Base-by-base conservation (phyloP, 2,113 vertebrate genomes). In the Dasyornis broadbenti region DNA sequence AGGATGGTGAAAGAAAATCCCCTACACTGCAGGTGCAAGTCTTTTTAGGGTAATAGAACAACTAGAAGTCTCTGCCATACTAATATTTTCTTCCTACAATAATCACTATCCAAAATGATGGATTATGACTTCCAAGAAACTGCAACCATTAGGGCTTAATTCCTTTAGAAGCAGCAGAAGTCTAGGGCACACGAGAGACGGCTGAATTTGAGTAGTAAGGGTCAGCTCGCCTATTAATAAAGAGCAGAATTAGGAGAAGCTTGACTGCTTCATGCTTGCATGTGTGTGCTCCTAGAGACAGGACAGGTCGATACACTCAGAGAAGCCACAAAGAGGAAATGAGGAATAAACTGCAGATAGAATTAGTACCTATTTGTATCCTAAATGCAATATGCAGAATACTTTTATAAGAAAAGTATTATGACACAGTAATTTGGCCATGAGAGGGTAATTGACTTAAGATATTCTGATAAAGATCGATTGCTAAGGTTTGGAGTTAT, bases 401-500 rank as follows among this genome's bases (percentile, higher is more conserved):
- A 69, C 57, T 90, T 88, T 59, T 82, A 88, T 95, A 97, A 96
- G 92, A 77, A 92, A 97, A 96, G 73, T 81, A 75, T 88, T 72
- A 95, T 91, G 92, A 59, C 75, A 91, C 78, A 91, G 94, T 92
- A 89, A 93, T 97, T 96, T 91, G 82, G 95, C 96, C 92, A 83
- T 94, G 96, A 97, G 95, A 98, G 95, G 92, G 95, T 99, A 98
- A 99, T 98, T 98, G 98, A 98, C 98, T 99, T 98, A 98, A 98
- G 98, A 97, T 96, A 97, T 97, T 96, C 96, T 97, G 98, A 99
- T 98, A 98, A 99, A 99, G 99, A 99, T 99, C 98, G 98, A 99
- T 99, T 97, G 98, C 97, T 78, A 59, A 95, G 98, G 96, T 95
- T 97, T 97, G 81, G 95, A 97, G 97, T 98, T 97, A 98, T 97